These are phyloP conservation scores for Halictus quadricinctus DNA, from an alignment of 2,888 invertebrate genomes.

Conservation along the genomic window DNA sequence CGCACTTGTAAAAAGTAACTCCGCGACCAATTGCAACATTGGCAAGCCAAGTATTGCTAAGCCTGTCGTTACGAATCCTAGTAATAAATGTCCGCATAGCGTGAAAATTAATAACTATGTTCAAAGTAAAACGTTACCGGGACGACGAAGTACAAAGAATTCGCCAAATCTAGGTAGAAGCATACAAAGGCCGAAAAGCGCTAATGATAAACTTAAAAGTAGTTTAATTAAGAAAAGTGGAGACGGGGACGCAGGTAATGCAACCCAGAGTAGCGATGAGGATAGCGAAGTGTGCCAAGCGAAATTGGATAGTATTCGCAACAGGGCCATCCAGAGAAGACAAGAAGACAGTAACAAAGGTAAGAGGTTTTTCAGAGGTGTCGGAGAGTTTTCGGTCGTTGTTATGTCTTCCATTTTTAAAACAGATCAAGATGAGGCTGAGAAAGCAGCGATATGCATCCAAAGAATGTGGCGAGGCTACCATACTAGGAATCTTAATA, in stretches of 20 bases:
- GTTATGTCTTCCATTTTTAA: slow-evolving; percentile 1
- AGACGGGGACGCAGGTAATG: slow-evolving; percentile 67
- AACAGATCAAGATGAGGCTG: slow-evolving; percentile 76
- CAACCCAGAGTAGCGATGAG: slow-evolving; percentile 83
- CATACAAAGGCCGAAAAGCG: slow-evolving; percentile 71
- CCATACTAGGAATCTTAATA: slow-evolving; percentile 89
- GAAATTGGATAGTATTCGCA: slow-evolving; percentile 87
- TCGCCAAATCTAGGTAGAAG: slow-evolving; percentile 77
- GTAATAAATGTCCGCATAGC: slow-evolving; percentile 76
- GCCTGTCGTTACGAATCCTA: slow-evolving; percentile 72
- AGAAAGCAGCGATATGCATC: slow-evolving; percentile 89
- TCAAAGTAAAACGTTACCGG: slow-evolving; percentile 77
- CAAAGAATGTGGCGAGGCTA: slow-evolving; percentile 95
- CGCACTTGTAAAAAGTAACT: slow-evolving; percentile 76
- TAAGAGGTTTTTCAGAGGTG: slow-evolving; percentile 37
- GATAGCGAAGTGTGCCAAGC: slow-evolving; percentile 88
- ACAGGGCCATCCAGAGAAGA: slow-evolving; percentile 85
- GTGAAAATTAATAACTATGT: slow-evolving; percentile 80
- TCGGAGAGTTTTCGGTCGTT: neutral
- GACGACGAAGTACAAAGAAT: slow-evolving; percentile 72
- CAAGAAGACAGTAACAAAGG: slow-evolving; percentile 79
- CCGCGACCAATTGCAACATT: slow-evolving; percentile 74
- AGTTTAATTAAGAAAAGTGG: slow-evolving; percentile 60
- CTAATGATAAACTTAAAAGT: slow-evolving; percentile 70
- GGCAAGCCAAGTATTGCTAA: slow-evolving; percentile 76